Evolutionary conservation across 2,797 vertebrate genomes (phyloP).

Genomic region (Sebastes iracundus): DNA sequence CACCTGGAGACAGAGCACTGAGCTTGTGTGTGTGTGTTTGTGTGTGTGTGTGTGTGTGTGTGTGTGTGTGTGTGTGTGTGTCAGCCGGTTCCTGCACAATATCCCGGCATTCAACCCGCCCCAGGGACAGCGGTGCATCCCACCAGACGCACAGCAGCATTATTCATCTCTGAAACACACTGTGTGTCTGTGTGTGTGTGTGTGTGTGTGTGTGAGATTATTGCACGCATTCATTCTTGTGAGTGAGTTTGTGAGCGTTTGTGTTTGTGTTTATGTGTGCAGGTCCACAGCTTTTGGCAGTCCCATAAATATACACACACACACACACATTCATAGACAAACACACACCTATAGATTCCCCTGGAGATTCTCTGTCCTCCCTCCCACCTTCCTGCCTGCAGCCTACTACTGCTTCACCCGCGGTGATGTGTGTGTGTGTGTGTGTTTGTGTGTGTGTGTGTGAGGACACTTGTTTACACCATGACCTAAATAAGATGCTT

Average conservation of each 20-base stretch:
- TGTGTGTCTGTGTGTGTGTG: constrained; percentile 14
- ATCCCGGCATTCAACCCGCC: constrained; percentile 67
- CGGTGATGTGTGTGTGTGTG: constrained; percentile 20
- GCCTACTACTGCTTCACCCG: constrained; percentile 35
- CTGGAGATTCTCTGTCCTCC: constrained; percentile 60
- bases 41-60: constrained; percentile 1
- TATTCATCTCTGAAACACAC: constrained; percentile 77
- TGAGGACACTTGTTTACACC: constrained; percentile 72
- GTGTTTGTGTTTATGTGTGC: constrained; percentile 46
- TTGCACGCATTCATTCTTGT: constrained; percentile 19
- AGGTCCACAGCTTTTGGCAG: constrained; percentile 43
- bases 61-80: constrained; percentile 33
- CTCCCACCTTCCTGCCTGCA: constrained; percentile 50
- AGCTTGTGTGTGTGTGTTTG: constrained; percentile 17
- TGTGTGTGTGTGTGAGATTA: constrained; percentile 12
- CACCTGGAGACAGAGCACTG: constrained; percentile 65
- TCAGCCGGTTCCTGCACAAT: constrained; percentile 62
- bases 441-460: constrained; percentile 13
- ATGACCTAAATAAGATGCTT: constrained; percentile 79
- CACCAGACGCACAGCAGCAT: constrained; percentile 75
- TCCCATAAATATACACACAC: constrained; percentile 15
- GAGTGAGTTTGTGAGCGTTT: constrained; percentile 11
- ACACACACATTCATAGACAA: constrained; percentile 9
- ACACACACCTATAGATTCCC: constrained; percentile 43
- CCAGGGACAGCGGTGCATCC: constrained; percentile 68